phyloP scores from a whole-genome alignment of 2,113 vertebrate species.

The Amblyopsis rosae region DNA sequence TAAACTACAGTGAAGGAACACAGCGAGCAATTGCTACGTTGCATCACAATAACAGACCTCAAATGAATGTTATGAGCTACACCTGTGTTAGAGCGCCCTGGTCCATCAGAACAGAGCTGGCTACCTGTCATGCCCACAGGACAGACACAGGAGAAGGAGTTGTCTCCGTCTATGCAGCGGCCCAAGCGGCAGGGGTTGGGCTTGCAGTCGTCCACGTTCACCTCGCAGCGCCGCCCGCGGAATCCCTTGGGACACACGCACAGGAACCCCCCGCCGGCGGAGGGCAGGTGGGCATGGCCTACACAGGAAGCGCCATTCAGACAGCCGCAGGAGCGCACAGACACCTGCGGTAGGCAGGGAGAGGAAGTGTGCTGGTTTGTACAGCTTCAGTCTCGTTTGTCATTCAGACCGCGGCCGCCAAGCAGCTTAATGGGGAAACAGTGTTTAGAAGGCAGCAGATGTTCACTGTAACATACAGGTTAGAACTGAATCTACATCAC shows the following conservation, averaged over 20 bases:
- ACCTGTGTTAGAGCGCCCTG: too few relatives aligned
- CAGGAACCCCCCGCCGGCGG: constrained; percentile 77
- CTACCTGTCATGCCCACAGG: constrained; percentile 82
- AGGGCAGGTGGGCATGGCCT: constrained; percentile 69
- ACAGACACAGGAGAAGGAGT: constrained; percentile 84
- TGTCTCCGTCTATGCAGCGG: constrained; percentile 77
- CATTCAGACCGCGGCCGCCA: background rate
- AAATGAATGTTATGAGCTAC: too few relatives aligned
- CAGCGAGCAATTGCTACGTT: too few relatives aligned
- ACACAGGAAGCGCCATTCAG: constrained; percentile 84
- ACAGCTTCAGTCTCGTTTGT: background rate
- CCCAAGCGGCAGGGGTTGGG: constrained; percentile 83
- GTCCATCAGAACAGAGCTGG: too few relatives aligned
- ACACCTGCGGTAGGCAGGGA: constrained; percentile 75
- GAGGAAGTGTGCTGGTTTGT: rapidly evolving
- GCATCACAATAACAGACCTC: too few relatives aligned
- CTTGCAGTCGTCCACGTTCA: constrained; percentile 78
- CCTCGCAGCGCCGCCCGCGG: constrained; percentile 80
- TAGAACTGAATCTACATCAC: too few relatives aligned
- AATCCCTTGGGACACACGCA: constrained; percentile 83
- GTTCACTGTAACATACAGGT: background rate
- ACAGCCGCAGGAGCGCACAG: constrained; percentile 82
- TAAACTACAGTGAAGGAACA: too few relatives aligned
- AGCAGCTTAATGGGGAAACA: background rate
- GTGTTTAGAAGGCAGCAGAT: background rate